Percentiles rank a stretch among this genome's conserved stretches.
Conservation (phyloP, 2,113 vertebrate genomes). For the Chaetops frenatus region DNA sequence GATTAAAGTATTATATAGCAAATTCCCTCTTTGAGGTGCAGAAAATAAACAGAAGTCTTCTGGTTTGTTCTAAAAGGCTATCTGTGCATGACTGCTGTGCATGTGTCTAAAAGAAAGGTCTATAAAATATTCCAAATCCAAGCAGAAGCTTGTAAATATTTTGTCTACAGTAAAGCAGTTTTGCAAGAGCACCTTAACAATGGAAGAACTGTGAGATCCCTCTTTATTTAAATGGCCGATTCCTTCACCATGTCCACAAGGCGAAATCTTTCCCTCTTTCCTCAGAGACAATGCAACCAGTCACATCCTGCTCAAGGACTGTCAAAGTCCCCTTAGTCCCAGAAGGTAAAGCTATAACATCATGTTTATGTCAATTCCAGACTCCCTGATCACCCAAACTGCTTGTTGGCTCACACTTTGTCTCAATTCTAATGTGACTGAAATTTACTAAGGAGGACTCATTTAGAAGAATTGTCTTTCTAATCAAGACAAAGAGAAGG, state of each 20-base stretch:
- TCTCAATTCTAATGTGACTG: no score
- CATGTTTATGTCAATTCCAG: no score
- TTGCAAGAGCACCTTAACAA: neutral
- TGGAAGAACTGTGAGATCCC: neutral
- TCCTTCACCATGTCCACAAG: neutral
- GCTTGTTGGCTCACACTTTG: no score
- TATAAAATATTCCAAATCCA: slow-evolving; percentile 19
- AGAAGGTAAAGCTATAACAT: no score
- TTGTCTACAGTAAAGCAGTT: neutral
- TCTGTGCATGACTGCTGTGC: slow-evolving; percentile 32
- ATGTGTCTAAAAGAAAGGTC: neutral
- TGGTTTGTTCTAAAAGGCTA: slow-evolving; percentile 47
- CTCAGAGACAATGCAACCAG: neutral
- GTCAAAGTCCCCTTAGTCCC: neutral
- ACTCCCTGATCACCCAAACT: no score
- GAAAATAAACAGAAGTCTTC: slow-evolving; percentile 47
- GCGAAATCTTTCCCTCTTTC: neutral
- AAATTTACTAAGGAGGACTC: no score
- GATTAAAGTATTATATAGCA: slow-evolving; percentile 71
- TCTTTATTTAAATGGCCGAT: neutral
- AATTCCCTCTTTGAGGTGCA: slow-evolving; percentile 57
- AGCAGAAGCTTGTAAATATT: neutral
- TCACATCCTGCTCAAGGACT: neutral
- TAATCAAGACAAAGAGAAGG: no score
- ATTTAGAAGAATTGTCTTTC: no score